A percentile compares a stretch with the other conserved stretches of the same genome.
These are phyloP conservation scores for Cynopterus brachyotis DNA, from an alignment of 2,113 vertebrate species.

Conservation along the genomic window DNA sequence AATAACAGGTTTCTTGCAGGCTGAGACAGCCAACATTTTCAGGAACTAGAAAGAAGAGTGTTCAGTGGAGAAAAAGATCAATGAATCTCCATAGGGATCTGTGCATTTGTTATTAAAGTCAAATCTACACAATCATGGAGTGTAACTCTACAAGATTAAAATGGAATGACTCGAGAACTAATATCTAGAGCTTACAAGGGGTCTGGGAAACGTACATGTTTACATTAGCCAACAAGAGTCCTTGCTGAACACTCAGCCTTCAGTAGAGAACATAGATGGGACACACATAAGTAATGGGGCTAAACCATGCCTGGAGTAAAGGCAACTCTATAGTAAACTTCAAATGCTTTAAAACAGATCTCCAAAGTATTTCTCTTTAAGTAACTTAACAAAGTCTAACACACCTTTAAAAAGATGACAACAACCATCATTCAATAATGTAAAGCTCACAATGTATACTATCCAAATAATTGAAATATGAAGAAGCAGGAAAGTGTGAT, in stretches of 20 bases:
- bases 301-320: not conserved
- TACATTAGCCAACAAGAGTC: not conserved
- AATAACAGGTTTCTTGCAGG: not conserved
- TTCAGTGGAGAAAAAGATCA: not conserved
- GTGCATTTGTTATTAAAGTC: not conserved
- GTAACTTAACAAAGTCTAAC: not conserved
- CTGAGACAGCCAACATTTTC: not conserved
- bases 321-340: not conserved
- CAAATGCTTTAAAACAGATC: not conserved
- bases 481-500: not conserved
- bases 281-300: not conserved
- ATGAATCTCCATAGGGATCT: not conserved
- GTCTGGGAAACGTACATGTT: not conserved
- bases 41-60: not conserved
- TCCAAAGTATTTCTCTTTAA: not conserved
- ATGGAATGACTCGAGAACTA: not conserved
- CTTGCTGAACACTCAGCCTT: not conserved
- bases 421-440: not conserved
- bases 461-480: not conserved
- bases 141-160: not conserved
- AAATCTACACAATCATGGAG: not conserved
- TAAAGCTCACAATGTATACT: not conserved
- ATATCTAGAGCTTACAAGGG: not conserved
- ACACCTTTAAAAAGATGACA: not conserved
- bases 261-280: not conserved